Conservation (phyloP, 2,113 vertebrate genomes). For the Climacteris rufus region DNA sequence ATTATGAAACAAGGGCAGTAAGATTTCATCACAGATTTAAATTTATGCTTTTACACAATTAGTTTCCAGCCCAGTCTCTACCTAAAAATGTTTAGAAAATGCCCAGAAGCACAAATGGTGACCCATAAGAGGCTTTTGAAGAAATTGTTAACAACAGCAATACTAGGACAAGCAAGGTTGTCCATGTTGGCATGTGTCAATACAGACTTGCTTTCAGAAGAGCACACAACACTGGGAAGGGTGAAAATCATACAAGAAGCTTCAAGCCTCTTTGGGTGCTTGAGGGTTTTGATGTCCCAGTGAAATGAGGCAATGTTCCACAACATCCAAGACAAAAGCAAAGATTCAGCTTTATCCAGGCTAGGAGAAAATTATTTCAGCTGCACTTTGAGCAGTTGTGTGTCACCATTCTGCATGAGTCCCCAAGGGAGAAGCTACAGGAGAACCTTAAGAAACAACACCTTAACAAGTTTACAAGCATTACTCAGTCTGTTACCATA, state of each 20-base stretch:
- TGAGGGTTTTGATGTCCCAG: background rate
- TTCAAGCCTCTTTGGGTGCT: background rate
- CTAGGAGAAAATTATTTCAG: background rate
- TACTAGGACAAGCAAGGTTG: background rate
- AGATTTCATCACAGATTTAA: slow-evolving; percentile 4
- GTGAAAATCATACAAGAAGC: background rate
- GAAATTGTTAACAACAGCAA: background rate
- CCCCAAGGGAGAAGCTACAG: background rate
- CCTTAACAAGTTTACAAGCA: background rate
- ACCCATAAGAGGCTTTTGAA: background rate
- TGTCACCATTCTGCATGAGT: background rate
- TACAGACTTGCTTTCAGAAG: background rate
- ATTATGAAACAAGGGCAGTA: background rate
- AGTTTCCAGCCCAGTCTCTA: background rate
- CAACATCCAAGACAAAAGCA: background rate
- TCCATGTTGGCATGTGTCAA: too few species aligned
- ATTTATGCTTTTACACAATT: background rate
- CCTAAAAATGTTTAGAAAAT: background rate
- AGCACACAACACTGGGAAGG: fast-evolving
- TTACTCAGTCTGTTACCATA: background rate
- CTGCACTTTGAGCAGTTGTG: background rate
- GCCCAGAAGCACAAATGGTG: background rate
- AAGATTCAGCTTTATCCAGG: background rate
- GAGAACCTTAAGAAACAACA: background rate
- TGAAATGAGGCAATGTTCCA: background rate